Evolutionary conservation across 2,888 invertebrate genomes (phyloP), one percentile per base, ranked within the genome.

Genomic region (Eilema caniola): DNA sequence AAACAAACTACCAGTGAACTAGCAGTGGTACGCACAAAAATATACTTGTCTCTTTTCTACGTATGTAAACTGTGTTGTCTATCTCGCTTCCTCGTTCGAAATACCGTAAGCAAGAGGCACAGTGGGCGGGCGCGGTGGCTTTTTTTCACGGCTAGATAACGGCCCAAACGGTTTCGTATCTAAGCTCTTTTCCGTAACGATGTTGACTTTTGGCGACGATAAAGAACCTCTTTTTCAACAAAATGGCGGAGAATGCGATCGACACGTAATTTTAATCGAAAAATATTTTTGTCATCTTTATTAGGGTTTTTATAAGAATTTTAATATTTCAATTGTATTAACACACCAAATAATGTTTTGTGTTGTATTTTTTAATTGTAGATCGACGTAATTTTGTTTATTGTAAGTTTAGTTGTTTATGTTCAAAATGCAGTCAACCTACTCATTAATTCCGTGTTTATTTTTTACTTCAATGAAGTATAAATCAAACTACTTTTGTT

Each of bases 141-240:
- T 89, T 93, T 95, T 94, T 94, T 93, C 91, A 91, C 92, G 89
- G 93, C 90, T 93, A 94, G 91, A 91, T 94, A 94, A 93, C 94
- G 93, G 94, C 86, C 86, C 83, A 85, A 90, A 89, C 90, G 85
- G 88, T 87, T 79, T 85, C 80, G 83, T 85, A 86, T 89, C 89
- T 86, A 87, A 88, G 84, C 83, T 82, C 82, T 78, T 90, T 88
- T 86, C 88, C 87, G 89, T 89, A 86, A 87, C 88, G 85, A 85
- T 86, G 87, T 88, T 89, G 86, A 88, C 88, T 90, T 90, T 90
- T 83, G 90, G 89, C 75, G 85, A 86, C 85, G 82, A 81, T 75
- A 81, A 79, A 81, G 73, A 79, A 73, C 66, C 68, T 71, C 57
- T 66, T 70, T 74, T 71, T 80, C 16, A 60, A 70, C 78, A 81